Evolutionary conservation across 2,888 invertebrate species (phyloP), one percentile per base, ranked within the genome.

Genomic region (Cyaniris semiargus): DNA sequence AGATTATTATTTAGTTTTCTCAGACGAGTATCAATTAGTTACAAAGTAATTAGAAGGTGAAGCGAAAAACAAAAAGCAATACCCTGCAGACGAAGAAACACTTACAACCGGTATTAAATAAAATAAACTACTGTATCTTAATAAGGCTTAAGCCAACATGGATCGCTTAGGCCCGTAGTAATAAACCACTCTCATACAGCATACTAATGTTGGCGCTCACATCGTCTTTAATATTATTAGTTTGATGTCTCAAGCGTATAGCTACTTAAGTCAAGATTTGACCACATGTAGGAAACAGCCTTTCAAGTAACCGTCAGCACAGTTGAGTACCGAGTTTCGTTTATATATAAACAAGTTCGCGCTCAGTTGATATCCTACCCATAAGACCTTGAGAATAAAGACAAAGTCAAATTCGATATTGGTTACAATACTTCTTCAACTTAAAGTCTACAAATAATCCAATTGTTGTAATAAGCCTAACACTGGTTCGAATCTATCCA

Each of bases 81-180:
- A 66, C 4, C 23, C 13, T 15, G 27, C 5, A 66, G 27, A 66
- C 23, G 56, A n/a, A 21, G 56, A 10, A 31, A 34, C 34, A 56
- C 53, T 34, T 34, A 66, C 66, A 31, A 31, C 66, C 2, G 27
- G 58, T 21, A 58, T 60, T 66, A 13, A 66, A 66, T 66, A 66
- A 66, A 66, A 66, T 66, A 66, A 66, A 66, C 66, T 66, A 27
- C 66, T 6, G 27, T 71, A 34, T 71, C 71, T 71, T 71, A 71
- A 71, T 71, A 71, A 71, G 71, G 34, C 71, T 71, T 71, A 71
- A 71, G n/a, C 71, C 38, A 71, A 71, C 38, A 71, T 38, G 77
- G 70, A 77, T 77, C 77, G 70, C 74, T 74, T 74, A 53, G 10
- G 5, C 53, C 53, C 18, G 53, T 53, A 53, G 53, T 15, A 18